Conservation (phyloP, 2,797 vertebrate species). For the Perdix hodgsoniae region DNA sequence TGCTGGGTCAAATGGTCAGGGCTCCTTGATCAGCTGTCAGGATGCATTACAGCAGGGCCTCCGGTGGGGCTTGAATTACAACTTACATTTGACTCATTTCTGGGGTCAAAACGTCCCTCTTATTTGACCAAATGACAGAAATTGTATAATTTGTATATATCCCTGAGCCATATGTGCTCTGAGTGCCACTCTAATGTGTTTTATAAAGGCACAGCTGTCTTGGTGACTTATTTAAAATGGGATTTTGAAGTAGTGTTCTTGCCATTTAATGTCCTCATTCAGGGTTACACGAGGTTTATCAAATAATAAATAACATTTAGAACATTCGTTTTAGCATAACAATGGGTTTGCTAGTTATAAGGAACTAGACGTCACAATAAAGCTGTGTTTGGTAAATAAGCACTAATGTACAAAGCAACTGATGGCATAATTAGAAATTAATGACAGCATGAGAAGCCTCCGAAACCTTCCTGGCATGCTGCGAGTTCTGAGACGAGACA, state of each 20-base stretch:
- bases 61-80: slow-evolving; percentile 89
- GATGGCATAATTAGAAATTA: slow-evolving; percentile 67
- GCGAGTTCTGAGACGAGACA: slow-evolving; percentile 5
- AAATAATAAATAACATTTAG: slow-evolving; percentile 78
- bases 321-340: slow-evolving; percentile 73
- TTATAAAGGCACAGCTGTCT: slow-evolving; percentile 86
- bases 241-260: slow-evolving; percentile 78
- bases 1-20: slow-evolving; percentile 86
- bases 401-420: slow-evolving; percentile 47
- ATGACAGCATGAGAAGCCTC: slow-evolving; percentile 14
- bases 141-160: slow-evolving; percentile 92
- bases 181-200: slow-evolving; percentile 89
- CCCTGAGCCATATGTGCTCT: slow-evolving; percentile 87
- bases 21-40: slow-evolving; percentile 88
- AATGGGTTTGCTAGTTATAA: slow-evolving; percentile 66
- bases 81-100: slow-evolving; percentile 88
- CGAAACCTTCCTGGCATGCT: slow-evolving; percentile 7
- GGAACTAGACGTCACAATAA: slow-evolving; percentile 40
- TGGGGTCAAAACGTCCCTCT: slow-evolving; percentile 84
- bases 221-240: slow-evolving; percentile 88
- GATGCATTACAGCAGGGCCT: slow-evolving; percentile 85
- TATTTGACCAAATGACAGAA: slow-evolving; percentile 90
- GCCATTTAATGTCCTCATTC: slow-evolving; percentile 78
- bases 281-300: slow-evolving; percentile 79
- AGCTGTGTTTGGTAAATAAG: slow-evolving; percentile 69